Evolutionary conservation across 2,113 vertebrate species (phyloP).

Genomic region (Hyperopisus bebe): DNA sequence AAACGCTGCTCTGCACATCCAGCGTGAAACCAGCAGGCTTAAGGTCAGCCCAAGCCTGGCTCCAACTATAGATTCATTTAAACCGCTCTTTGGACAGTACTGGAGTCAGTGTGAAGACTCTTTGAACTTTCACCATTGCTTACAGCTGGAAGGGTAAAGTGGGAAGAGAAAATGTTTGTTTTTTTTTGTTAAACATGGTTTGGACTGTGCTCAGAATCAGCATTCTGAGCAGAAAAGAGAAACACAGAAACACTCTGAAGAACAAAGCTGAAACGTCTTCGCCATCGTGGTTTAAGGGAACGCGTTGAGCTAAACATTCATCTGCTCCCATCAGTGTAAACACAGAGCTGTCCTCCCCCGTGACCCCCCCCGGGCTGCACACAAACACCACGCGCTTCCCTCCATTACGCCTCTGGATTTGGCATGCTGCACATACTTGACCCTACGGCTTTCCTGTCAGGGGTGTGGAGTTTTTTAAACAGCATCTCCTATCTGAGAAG

Average conservation of each 20-base stretch:
- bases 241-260: background rate
- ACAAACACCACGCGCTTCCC: background rate
- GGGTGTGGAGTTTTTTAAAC: background rate
- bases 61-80: background rate
- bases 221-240: background rate
- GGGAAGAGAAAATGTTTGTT: background rate
- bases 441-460: background rate
- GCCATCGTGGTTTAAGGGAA: background rate
- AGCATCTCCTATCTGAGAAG: background rate
- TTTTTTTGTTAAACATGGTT: background rate
- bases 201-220: background rate
- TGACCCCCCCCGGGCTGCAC: background rate
- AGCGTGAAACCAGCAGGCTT: background rate
- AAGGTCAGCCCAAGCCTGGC: background rate
- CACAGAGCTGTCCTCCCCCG: background rate
- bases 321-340: background rate
- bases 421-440: background rate
- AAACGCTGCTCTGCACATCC: background rate
- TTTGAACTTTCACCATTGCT: background rate
- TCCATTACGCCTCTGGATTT: background rate
- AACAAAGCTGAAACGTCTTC: background rate
- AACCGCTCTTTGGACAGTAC: background rate
- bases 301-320: background rate
- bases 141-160: background rate
- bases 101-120: background rate